phyloP scores from a whole-genome alignment of 2,113 vertebrate genomes.

The Formicarius rufipectus region DNA sequence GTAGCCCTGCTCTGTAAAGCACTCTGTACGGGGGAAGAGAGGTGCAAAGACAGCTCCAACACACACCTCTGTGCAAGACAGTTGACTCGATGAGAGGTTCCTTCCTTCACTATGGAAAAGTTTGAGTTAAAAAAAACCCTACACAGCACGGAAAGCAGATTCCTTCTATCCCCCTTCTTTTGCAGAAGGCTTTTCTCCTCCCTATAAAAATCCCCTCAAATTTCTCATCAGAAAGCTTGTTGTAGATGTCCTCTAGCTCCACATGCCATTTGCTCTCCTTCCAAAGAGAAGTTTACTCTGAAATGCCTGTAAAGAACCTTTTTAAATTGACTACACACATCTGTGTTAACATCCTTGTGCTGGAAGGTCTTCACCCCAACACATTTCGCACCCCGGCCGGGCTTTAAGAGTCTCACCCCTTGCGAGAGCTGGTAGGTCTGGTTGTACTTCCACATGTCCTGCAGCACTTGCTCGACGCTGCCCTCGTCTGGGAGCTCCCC shows the following conservation, averaged over 20 bases:
- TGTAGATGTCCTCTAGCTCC: background rate
- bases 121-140: background rate
- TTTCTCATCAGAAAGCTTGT: background rate
- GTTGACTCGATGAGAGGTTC: background rate
- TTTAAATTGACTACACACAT: background rate
- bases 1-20: background rate
- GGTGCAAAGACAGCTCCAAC: background rate
- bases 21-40: background rate
- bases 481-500: conserved; percentile 82
- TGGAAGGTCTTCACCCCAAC: background rate
- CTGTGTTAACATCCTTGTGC: background rate
- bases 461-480: conserved; percentile 81
- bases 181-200: background rate
- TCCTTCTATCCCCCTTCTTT: background rate
- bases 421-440: conserved; percentile 92
- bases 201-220: fast-evolving
- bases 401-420: conserved; percentile 76
- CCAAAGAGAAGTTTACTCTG: background rate
- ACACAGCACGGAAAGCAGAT: background rate
- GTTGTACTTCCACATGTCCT: conserved; percentile 95
- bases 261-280: background rate
- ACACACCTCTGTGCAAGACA: background rate
- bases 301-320: background rate
- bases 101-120: background rate
- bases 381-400: background rate